Percentiles rank a stretch among this genome's conserved stretches.
phyloP scores from a whole-genome alignment of 2,113 vertebrate species.

The Pangasianodon gigas region DNA sequence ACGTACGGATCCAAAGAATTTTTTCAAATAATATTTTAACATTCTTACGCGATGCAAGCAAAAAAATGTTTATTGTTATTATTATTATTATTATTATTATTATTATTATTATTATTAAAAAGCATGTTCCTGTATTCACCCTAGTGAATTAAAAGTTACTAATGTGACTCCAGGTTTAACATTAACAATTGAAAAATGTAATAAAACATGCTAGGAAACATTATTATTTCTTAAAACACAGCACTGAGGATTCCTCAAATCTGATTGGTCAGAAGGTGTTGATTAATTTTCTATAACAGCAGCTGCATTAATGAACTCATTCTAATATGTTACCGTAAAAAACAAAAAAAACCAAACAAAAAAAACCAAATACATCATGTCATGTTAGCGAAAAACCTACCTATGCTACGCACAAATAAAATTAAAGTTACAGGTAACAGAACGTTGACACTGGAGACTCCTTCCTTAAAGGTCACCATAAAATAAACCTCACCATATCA shows the following conservation, averaged over 20 bases:
- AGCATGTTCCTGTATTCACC: too few relatives aligned
- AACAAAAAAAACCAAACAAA: too few relatives aligned
- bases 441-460: neutral
- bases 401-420: neutral
- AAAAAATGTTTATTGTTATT: neutral
- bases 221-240: neutral
- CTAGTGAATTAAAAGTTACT: too few relatives aligned
- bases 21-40: too few relatives aligned
- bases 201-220: neutral
- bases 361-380: too few relatives aligned
- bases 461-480: neutral
- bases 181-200: neutral
- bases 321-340: too few relatives aligned
- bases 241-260: neutral
- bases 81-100: too few relatives aligned
- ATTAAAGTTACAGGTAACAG: neutral
- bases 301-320: too few relatives aligned
- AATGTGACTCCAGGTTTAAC: neutral
- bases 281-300: neutral
- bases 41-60: too few relatives aligned
- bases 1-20: neutral
- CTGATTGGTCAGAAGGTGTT: neutral
- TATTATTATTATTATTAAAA: too few relatives aligned
- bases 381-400: too few relatives aligned
- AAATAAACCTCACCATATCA: neutral